Conservation (phyloP, 1,140 invertebrate genomes). For the Chlorops oryzae region DNA sequence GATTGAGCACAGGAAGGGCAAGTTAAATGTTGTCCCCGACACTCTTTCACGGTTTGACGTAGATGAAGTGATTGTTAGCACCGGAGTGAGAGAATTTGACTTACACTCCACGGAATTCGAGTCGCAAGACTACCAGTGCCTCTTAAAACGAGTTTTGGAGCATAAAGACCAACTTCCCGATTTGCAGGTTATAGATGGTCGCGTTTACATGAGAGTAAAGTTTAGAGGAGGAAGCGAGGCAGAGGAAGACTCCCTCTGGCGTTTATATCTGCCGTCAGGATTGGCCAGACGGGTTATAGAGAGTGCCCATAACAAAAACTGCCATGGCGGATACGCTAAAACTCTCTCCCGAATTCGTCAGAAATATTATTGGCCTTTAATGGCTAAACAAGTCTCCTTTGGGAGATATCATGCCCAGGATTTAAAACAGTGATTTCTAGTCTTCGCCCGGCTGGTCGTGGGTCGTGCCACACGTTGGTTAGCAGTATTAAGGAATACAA, state of each 20-base stretch:
- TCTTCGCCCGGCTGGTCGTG: too few species aligned
- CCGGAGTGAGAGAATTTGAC: neutral
- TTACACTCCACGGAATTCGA: neutral
- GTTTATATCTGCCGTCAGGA: neutral
- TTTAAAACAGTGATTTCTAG: too few species aligned
- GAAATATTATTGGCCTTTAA: constrained; percentile 8
- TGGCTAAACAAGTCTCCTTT: constrained; percentile 4
- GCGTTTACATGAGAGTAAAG: neutral
- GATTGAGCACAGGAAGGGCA: constrained; percentile 44
- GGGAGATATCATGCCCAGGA: too few species aligned
- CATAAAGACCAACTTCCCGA: neutral
- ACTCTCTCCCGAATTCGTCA: neutral
- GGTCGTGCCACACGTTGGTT: too few species aligned
- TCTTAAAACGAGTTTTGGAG: neutral
- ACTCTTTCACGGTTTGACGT: constrained; percentile 26
- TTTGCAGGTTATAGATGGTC: neutral
- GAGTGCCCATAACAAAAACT: neutral
- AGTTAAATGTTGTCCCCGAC: constrained; percentile 35
- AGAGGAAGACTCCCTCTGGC: constrained; percentile 2
- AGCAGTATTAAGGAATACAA: too few species aligned
- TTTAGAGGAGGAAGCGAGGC: neutral
- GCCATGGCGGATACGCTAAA: constrained; percentile 2
- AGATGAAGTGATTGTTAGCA: neutral
- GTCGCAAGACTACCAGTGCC: neutral
- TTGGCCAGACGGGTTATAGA: neutral